Conservation (phyloP, 2,113 vertebrate species). For the Cyanoramphus novaezelandiae region DNA sequence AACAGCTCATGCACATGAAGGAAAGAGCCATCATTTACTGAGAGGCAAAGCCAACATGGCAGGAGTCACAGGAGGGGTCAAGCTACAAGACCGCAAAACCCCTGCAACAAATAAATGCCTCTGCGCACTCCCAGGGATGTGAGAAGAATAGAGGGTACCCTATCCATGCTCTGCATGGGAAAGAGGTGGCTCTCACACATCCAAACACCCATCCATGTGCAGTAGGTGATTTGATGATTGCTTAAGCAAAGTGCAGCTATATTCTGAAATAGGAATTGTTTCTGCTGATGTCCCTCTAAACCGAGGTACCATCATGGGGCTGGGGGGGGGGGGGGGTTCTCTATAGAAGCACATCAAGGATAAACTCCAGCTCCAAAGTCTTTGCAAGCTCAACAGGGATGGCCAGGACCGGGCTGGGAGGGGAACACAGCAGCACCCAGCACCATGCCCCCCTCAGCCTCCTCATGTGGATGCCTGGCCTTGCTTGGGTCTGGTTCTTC, state of each 20-base stretch:
- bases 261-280: not conserved
- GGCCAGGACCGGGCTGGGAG: not conserved
- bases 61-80: conserved; percentile 2
- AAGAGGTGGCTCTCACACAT: not conserved
- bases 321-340: too few species aligned
- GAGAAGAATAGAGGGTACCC: not conserved
- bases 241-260: not conserved
- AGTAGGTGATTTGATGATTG: not conserved
- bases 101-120: not conserved
- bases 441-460: not conserved
- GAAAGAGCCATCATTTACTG: not conserved
- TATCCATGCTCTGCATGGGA: not conserved
- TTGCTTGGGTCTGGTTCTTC: not conserved
- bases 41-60: conserved; percentile 19
- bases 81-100: not conserved
- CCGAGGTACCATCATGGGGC: not conserved
- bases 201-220: not conserved
- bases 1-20: not conserved
- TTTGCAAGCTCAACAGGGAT: not conserved
- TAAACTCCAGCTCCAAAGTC: not conserved
- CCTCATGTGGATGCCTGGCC: not conserved
- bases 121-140: not conserved
- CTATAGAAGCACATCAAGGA: not conserved
- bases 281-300: not conserved
- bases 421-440: not conserved